A percentile compares a stretch with the other conserved stretches of the same genome.
Conservation (phyloP, 2,888 invertebrate genomes). For the Callimorpha dominula region DNA sequence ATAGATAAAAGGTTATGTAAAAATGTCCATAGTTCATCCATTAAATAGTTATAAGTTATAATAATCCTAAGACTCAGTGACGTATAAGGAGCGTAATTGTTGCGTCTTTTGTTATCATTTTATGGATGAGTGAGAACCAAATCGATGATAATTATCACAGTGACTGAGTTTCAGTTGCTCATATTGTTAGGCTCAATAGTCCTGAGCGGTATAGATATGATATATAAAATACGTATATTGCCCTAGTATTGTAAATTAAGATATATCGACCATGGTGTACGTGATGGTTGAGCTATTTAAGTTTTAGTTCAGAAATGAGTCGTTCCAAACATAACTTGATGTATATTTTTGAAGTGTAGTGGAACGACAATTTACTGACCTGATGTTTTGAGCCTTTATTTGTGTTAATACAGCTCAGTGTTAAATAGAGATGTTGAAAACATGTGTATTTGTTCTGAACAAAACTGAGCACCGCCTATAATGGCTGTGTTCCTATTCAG, state of each 20-base stretch:
- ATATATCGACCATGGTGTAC: too few species aligned
- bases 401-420: too few species aligned
- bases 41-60: background rate
- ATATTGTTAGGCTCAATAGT: background rate
- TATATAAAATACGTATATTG: background rate
- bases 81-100: background rate
- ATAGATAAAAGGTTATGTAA: background rate
- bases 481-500: too few species aligned
- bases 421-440: too few species aligned
- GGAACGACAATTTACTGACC: too few species aligned
- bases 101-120: background rate
- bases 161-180: background rate
- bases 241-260: background rate
- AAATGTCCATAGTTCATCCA: background rate
- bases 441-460: too few species aligned
- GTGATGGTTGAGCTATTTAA: too few species aligned
- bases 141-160: slow-evolving; percentile 8
- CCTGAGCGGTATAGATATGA: background rate
- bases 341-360: too few species aligned
- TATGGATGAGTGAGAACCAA: background rate
- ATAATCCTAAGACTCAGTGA: background rate
- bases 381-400: too few species aligned
- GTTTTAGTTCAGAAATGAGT: too few species aligned
- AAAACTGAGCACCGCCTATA: too few species aligned
- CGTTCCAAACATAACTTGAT: too few species aligned